Evolutionary conservation across 2,888 invertebrate genomes (phyloP).

Genomic region (Drosophila cyrtoloma): DNA sequence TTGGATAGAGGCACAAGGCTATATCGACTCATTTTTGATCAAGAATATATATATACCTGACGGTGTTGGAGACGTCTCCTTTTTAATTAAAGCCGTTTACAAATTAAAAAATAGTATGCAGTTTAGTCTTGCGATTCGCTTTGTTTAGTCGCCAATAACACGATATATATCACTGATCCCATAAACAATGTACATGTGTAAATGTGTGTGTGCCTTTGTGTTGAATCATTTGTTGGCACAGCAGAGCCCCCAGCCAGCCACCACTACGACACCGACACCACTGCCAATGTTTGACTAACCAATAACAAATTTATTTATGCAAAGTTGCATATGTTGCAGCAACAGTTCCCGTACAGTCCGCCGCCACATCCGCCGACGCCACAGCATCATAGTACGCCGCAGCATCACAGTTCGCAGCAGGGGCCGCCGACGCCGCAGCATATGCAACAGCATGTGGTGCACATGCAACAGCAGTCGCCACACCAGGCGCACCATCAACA

Average conservation of each 20-base stretch:
- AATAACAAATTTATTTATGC: slow-evolving; percentile 78
- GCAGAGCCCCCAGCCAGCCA: not conserved
- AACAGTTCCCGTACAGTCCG: slow-evolving; percentile 85
- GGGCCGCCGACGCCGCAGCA: slow-evolving; percentile 83
- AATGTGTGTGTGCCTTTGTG: not conserved
- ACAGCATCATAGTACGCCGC: slow-evolving; percentile 82
- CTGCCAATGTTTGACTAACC: slow-evolving; percentile 71
- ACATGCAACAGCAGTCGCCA: slow-evolving; percentile 82
- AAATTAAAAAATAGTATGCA: no score
- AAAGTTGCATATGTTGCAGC: slow-evolving; percentile 85
- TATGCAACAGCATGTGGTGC: slow-evolving; percentile 84
- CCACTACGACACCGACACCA: slow-evolving; percentile 18
- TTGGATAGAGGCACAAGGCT: not conserved
- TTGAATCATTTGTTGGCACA: not conserved
- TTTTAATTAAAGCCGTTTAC: no score
- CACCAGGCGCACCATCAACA: slow-evolving; percentile 80
- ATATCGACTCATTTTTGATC: not conserved
- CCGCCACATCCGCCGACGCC: slow-evolving; percentile 83
- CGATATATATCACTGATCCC: not conserved
- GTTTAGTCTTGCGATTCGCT: not conserved
- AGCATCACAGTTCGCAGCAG: slow-evolving; percentile 79
- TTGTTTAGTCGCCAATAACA: not conserved
- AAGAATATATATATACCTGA: not conserved
- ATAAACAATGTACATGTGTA: not conserved
- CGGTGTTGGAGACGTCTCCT: no score